These are phyloP conservation scores for Dolichomitus sp. DNA, from an alignment of 2,888 invertebrate species.

Conservation along the genomic window DNA sequence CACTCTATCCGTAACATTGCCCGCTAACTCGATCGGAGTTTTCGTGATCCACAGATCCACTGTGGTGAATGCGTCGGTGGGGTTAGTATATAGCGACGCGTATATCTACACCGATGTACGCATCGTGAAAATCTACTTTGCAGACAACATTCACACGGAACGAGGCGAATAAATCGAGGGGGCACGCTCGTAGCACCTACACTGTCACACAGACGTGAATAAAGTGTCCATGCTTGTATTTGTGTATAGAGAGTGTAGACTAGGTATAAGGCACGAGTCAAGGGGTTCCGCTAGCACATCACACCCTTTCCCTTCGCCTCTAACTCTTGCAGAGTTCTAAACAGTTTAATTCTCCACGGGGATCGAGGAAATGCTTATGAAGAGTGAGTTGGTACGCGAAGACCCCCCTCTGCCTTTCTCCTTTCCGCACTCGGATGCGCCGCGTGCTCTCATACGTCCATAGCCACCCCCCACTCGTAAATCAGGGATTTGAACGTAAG, in stretches of 20 bases:
- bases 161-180: conserved; percentile 54
- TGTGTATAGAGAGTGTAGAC: conserved; percentile 14
- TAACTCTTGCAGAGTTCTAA: conserved; percentile 48
- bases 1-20: conserved; percentile 62
- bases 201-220: background rate
- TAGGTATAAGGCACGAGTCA: conserved; percentile 72
- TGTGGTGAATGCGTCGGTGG: conserved; percentile 60
- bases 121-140: conserved; percentile 60
- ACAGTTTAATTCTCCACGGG: conserved; percentile 83
- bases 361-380: conserved; percentile 76
- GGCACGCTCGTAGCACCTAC: conserved; percentile 17
- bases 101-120: conserved; percentile 12
- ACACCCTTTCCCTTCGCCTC: conserved; percentile 59
- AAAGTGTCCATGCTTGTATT: background rate
- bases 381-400: conserved; percentile 19
- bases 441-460: conserved; percentile 13
- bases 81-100: background rate
- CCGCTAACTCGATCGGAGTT: conserved; percentile 62
- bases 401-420: conserved; percentile 37
- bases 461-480: conserved; percentile 74
- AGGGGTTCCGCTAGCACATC: conserved; percentile 69
- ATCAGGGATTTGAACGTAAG: conserved; percentile 82
- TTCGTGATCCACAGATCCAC: conserved; percentile 50
- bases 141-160: conserved; percentile 27
- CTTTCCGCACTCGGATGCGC: conserved; percentile 58